Base-by-base conservation (phyloP, 2,113 vertebrate species). In the Pongo pygmaeus region DNA sequence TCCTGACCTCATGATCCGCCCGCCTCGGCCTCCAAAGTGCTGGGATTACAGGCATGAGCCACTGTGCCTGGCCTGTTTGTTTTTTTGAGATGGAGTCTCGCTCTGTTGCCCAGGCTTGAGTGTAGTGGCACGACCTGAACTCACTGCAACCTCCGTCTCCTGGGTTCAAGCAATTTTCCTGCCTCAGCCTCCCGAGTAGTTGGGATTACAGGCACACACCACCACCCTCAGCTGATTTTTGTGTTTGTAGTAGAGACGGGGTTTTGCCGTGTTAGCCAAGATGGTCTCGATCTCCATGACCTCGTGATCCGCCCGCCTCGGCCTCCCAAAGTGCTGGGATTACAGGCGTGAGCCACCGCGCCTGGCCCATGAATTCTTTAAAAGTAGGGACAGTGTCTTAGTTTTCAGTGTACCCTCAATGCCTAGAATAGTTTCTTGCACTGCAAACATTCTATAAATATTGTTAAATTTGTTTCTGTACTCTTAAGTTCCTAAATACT, bases 261-360 rank as follows among this genome's bases (percentile, higher is more conserved):
- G 52, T 55, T 20, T 55, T 18, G 18, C 6, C 6, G 6, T 55
- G 6, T 55, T 55, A 20, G 52, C 52, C 52, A 0, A 18, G 18
- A 20, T 55, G 52, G 52, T 55, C 52, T 55, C 6, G 6, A 55
- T 20, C 6, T 55, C 52, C 52, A 38, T 20, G 52, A 20, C 18
- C 18, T 55, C 0, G 6, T 20, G 27, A 30, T 30, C 61, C 5
- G 5, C 61, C 61, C 0, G 5, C 61, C 5, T 64, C 1, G 0
- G 61, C 61, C 61, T 64, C 27, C 61, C 27, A 64, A 30, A 30
- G 27, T 30, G 61, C 61, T 64, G 61, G 27, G 5, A 64, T 64
- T 64, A 30, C 61, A 64, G 27, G 61, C 5, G 0, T 64, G 61
- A 64, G 27, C 61, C 27, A 64, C 61, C 12, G 0, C 0, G 27